Conservation (phyloP, 2,888 invertebrate genomes). For the Augiades crinisus region DNA sequence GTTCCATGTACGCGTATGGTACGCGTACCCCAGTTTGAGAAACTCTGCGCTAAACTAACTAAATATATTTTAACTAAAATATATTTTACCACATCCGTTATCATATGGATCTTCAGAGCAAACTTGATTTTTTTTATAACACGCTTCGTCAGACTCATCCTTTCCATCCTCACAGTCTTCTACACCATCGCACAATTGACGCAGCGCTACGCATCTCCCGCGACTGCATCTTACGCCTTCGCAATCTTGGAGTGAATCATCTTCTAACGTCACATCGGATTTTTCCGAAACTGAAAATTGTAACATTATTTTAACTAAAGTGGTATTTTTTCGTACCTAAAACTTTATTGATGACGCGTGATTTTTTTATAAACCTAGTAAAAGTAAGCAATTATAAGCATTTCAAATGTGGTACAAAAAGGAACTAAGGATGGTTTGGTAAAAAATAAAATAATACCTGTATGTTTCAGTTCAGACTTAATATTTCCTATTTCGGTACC, state of each 20-base stretch:
- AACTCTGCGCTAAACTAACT: no score
- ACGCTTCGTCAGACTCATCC: conserved; percentile 82
- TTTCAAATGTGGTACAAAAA: no score
- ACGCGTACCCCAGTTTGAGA: no score
- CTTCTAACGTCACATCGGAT: conserved; percentile 26
- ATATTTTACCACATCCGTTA: conserved; percentile 58
- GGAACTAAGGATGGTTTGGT: neutral
- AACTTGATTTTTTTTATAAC: conserved; percentile 53
- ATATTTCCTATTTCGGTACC: conserved; percentile 80
- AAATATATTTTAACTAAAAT: no score
- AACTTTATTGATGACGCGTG: no score
- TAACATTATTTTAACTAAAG: no score
- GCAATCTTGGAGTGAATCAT: conserved; percentile 60
- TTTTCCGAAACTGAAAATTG: neutral
- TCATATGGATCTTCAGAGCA: conserved; percentile 54
- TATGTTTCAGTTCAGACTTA: conserved; percentile 70
- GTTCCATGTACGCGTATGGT: no score
- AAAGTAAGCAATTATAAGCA: no score
- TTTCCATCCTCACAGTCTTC: conserved; percentile 85
- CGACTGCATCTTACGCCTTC: conserved; percentile 84
- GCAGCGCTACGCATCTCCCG: conserved; percentile 83
- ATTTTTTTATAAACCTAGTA: no score
- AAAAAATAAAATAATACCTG: conserved; percentile 59
- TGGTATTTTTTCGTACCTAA: no score
- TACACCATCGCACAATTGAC: conserved; percentile 85